phyloP scores from a whole-genome alignment of 2,888 invertebrate genomes.

The Erpobdella octoculata region DNA sequence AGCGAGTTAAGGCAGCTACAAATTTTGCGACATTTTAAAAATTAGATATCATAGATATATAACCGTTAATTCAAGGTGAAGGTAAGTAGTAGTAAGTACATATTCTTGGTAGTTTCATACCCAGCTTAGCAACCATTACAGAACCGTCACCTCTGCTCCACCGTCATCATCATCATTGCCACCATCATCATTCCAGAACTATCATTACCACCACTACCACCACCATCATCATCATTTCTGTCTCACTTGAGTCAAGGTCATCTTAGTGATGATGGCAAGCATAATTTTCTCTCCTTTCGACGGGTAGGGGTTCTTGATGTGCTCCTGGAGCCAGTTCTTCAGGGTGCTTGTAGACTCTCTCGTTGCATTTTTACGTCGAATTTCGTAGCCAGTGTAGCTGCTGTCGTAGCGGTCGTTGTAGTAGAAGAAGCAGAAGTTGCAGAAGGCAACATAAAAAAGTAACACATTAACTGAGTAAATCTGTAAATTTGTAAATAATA shows the following conservation, averaged over 20 bases:
- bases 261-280: slow-evolving; percentile 88
- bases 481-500: no score
- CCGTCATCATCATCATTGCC: neutral
- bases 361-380: slow-evolving; percentile 88
- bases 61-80: no score
- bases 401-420: neutral
- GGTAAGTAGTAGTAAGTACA: no score
- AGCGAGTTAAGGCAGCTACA: no score
- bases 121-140: neutral
- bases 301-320: slow-evolving; percentile 90
- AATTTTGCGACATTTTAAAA: no score
- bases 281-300: slow-evolving; percentile 92
- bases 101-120: no score
- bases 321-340: slow-evolving; percentile 93
- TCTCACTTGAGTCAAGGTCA: slow-evolving; percentile 80
- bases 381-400: slow-evolving; percentile 18
- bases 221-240: neutral
- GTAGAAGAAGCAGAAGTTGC: no score
- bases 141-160: neutral
- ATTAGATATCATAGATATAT: no score
- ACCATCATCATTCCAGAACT: neutral
- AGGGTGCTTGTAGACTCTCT: slow-evolving; percentile 91
- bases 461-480: no score
- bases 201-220: neutral
- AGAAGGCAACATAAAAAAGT: no score